Evolutionary conservation across 2,113 vertebrate species (phyloP), one percentile per base, ranked within the genome.

Genomic region (Albula goreensis): DNA sequence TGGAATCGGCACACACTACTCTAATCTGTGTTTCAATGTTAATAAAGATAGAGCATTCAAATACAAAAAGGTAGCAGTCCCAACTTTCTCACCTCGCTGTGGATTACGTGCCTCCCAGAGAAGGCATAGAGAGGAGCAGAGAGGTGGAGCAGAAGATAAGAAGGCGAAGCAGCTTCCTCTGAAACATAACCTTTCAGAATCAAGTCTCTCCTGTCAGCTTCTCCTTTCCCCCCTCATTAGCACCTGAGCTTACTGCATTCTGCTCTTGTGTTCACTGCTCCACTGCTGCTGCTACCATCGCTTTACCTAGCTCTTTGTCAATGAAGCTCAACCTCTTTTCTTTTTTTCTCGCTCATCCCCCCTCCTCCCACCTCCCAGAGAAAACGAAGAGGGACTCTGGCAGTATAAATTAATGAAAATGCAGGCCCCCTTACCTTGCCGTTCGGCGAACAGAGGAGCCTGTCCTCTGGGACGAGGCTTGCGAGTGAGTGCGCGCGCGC

Each of bases 351-450:
- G 25, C 50, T 41, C 13, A 13, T 4, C n/a, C 74, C 70, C 82
- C 25, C 50, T 74, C n/a, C 81, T 48, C 74, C 77, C 41, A 53
- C 78, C 49, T 56, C 84, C 56, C 49, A 8, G 80, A 83, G 85
- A 0, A 83, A 13, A n/a, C 85, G 81, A 82, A 86, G 66, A 85
- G 70, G 50, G 50, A 84, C 87, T 91, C 81, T 83, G 86, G 84
- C 85, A 83, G 89, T 83, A 88, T 85, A 88, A 88, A 90, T 89
- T 83, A 88, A 89, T 89, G 85, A 87, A 86, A 52, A 82, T 86
- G 86, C 86, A 82, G 89, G 63, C 88, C 88, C 86, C 86, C 95
- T 94, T 96, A 95, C 95, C 95, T 95, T 95, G 88, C 89, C 52
- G 93, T 93, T 92, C 90, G 88, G 91, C 87, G 92, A 92, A 89